phyloP scores from a whole-genome alignment of 1,140 invertebrate species.

The Sogatella furcifera region DNA sequence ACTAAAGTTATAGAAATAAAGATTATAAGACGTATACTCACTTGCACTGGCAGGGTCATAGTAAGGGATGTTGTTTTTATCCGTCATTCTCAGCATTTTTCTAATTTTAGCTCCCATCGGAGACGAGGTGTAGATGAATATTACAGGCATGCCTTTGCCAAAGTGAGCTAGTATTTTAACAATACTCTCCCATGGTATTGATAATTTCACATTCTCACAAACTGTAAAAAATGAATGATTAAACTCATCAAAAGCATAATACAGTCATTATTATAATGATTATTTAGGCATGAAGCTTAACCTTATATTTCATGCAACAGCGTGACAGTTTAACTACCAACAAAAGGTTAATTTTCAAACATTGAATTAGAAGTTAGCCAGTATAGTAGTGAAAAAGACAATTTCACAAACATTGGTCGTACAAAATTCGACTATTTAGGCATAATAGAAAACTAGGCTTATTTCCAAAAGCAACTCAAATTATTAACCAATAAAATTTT shows the following conservation, averaged over 20 bases:
- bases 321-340: too few species aligned
- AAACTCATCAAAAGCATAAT: slow-evolving; percentile 12
- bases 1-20: too few species aligned
- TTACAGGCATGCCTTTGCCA: slow-evolving; percentile 54
- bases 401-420: too few species aligned
- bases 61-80: slow-evolving; percentile 35
- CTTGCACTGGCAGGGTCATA: slow-evolving; percentile 52
- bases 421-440: too few species aligned
- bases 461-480: too few species aligned
- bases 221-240: slow-evolving; percentile 25
- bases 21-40: slow-evolving; percentile 27
- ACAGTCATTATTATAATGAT: neutral
- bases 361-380: too few species aligned
- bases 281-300: too few species aligned
- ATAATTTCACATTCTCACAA: slow-evolving; percentile 39
- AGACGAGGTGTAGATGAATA: slow-evolving; percentile 64
- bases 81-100: slow-evolving; percentile 52
- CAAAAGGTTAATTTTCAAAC: too few species aligned
- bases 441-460: too few species aligned
- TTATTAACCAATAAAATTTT: too few species aligned
- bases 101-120: slow-evolving; percentile 53
- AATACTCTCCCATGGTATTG: slow-evolving; percentile 51
- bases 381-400: too few species aligned
- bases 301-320: too few species aligned
- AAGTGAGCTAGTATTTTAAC: slow-evolving; percentile 63